Percentiles rank a stretch among this genome's conserved stretches.
These are phyloP conservation scores for Xenops minutus DNA, from an alignment of 2,797 vertebrate genomes.

Conservation along the genomic window DNA sequence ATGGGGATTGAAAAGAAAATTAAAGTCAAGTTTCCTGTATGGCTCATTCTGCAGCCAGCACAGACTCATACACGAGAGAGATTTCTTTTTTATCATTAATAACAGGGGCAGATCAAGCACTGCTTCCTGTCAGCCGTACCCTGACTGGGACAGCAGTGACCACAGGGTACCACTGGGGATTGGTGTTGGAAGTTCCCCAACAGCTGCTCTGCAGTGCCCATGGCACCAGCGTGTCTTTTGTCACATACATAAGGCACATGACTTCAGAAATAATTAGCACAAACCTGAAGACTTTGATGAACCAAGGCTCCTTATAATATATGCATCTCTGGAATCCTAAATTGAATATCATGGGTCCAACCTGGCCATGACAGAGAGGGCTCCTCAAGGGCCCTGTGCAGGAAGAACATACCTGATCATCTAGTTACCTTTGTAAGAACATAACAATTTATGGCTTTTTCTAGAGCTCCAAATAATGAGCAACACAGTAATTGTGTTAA, in stretches of 20 bases:
- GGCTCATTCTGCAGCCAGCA: not conserved
- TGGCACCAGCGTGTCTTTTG: not conserved
- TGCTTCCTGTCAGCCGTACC: accelerated
- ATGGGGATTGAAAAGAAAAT: not conserved
- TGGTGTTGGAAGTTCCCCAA: not conserved
- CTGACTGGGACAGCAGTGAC: not conserved
- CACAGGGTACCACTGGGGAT: accelerated
- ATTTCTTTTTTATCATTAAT: not conserved
- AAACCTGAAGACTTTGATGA: not conserved
- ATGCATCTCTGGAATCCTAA: not conserved
- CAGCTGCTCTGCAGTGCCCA: not conserved
- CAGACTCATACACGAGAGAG: not conserved
- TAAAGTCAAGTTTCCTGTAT: not conserved
- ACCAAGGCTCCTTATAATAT: not conserved
- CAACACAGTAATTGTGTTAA: slow-evolving; percentile 39
- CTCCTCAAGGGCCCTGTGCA: not conserved
- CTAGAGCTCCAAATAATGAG: slow-evolving; percentile 34
- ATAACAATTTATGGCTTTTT: not conserved
- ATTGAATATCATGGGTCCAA: not conserved
- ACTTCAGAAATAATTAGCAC: not conserved
- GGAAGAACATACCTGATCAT: not conserved
- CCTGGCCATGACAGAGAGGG: not conserved
- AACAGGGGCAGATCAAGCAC: not conserved
- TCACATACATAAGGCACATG: not conserved
- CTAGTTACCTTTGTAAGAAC: not conserved